Percentiles rank a stretch among this genome's conserved stretches.
phyloP scores from a whole-genome alignment of 2,888 invertebrate species.

The Cataglyphis altisquamis region DNA sequence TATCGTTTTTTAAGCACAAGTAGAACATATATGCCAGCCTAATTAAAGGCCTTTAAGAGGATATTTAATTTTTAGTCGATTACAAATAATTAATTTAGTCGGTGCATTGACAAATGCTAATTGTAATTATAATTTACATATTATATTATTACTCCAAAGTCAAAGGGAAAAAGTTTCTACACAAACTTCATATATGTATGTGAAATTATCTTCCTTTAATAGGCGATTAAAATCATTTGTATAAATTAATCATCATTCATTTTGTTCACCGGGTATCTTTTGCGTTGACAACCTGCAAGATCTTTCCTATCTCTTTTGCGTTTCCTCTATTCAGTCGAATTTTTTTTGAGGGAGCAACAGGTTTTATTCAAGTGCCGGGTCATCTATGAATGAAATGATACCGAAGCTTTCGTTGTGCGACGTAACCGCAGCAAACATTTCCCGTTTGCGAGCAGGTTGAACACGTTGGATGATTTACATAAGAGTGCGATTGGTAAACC shows the following conservation, averaged over 20 bases:
- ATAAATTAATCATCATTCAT: background rate
- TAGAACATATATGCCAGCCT: too few relatives aligned
- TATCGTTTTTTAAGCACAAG: background rate
- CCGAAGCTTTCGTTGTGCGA: background rate
- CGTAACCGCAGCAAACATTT: background rate
- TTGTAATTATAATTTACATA: background rate
- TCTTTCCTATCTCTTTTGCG: background rate
- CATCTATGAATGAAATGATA: constrained; percentile 1
- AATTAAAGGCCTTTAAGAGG: background rate
- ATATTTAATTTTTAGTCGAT: background rate
- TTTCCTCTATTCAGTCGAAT: background rate
- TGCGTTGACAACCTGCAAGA: background rate
- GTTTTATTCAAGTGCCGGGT: background rate
- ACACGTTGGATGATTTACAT: background rate
- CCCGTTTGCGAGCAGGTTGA: background rate
- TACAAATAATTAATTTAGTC: background rate
- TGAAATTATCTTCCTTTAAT: background rate
- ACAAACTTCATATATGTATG: background rate
- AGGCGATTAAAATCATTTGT: background rate
- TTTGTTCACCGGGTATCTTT: background rate
- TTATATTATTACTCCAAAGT: background rate
- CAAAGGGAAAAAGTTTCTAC: background rate
- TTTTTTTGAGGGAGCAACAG: background rate
- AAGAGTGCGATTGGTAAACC: background rate
- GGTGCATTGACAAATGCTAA: background rate